A percentile compares a stretch with the other conserved stretches of the same genome.
Conservation (phyloP, 2,797 vertebrate genomes). For the Artibeus lituratus region DNA sequence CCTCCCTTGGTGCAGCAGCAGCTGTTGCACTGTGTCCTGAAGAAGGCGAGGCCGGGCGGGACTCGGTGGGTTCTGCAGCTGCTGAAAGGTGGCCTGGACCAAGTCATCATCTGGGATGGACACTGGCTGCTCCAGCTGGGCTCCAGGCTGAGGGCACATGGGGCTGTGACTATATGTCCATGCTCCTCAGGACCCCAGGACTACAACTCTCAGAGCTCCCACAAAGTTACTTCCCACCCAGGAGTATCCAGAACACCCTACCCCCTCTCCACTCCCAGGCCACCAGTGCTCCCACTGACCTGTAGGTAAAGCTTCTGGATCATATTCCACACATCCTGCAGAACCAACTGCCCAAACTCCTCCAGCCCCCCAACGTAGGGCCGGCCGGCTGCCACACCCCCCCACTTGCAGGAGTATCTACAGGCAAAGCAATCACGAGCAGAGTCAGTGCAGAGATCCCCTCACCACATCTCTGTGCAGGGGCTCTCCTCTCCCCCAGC, state of each 20-base stretch:
- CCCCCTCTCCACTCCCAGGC: neutral
- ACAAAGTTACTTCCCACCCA: neutral
- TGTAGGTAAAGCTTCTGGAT: slow-evolving; percentile 84
- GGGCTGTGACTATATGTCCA: neutral
- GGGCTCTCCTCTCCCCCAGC: neutral
- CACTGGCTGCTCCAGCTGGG: slow-evolving; percentile 3
- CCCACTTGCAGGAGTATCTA: slow-evolving; percentile 89
- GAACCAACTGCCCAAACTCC: slow-evolving; percentile 83
- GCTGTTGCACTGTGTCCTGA: slow-evolving; percentile 86
- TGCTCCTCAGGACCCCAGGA: neutral
- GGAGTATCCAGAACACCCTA: neutral
- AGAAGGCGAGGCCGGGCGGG: slow-evolving; percentile 70
- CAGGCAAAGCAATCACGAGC: neutral
- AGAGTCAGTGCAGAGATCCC: neutral
- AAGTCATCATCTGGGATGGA: slow-evolving; percentile 50
- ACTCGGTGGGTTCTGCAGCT: slow-evolving; percentile 41
- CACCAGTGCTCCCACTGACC: slow-evolving; percentile 70
- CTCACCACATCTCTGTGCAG: too few species aligned
- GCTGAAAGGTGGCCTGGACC: slow-evolving; percentile 68
- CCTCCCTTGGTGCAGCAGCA: slow-evolving; percentile 78
- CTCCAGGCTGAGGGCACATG: slow-evolving; percentile 36
- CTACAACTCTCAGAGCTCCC: neutral
- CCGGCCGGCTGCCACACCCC: slow-evolving; percentile 83
- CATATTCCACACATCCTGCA: slow-evolving; percentile 88
- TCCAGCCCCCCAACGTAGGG: slow-evolving; percentile 87